phyloP scores from a whole-genome alignment of 2,888 invertebrate species.

The Trissoscelio sp. region DNA sequence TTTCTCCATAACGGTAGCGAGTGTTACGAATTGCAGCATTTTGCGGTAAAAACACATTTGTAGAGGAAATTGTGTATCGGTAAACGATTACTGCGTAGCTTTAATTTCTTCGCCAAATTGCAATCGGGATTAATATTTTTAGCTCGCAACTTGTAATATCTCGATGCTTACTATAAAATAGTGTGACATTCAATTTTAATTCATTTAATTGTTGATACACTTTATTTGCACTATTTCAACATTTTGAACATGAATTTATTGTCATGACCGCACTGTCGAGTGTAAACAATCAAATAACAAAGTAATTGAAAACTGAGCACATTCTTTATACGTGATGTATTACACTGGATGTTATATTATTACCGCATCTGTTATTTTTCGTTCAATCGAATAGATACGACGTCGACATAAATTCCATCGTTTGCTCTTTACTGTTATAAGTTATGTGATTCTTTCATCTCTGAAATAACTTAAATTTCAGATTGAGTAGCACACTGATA shows the following conservation, averaged over 20 bases:
- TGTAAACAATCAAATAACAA: constrained; percentile 29
- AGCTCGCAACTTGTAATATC: constrained; percentile 14
- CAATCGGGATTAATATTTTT: constrained; percentile 46
- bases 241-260: constrained; percentile 6
- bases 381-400: constrained; percentile 30
- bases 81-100: constrained; percentile 51
- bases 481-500: neutral
- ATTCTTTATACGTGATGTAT: constrained; percentile 34
- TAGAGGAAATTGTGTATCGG: constrained; percentile 49
- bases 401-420: constrained; percentile 25
- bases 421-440: constrained; percentile 4
- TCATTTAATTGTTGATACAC: constrained; percentile 3
- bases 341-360: constrained; percentile 9
- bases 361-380: constrained; percentile 38
- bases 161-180: neutral
- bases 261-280: neutral
- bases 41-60: constrained; percentile 66
- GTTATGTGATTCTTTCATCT: constrained; percentile 30
- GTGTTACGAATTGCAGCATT: constrained; percentile 75
- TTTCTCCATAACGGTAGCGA: constrained; percentile 79
- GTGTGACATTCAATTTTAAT: neutral
- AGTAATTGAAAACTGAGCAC: constrained; percentile 27
- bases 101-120: constrained; percentile 30
- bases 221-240: constrained; percentile 15
- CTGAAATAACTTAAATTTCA: constrained; percentile 14